Evolutionary conservation across 1,140 invertebrate genomes (phyloP), one percentile per base, ranked within the genome.

Genomic region (Lycorma delicatula): DNA sequence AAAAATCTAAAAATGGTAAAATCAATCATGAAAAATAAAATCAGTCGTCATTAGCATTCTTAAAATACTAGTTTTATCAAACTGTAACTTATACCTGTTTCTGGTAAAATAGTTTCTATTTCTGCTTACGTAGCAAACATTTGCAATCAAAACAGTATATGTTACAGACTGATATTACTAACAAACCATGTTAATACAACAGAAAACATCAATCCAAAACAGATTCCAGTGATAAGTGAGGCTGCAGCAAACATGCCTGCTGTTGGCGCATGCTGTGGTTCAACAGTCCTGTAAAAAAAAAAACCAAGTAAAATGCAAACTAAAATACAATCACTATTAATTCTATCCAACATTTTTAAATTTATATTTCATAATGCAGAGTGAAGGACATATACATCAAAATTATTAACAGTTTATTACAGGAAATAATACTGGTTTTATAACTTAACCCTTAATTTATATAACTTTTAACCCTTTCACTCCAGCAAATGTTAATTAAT

Each of bases 171-270:
- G n/a, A 74, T 66, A 60, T 67, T 71, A 6, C 67, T 49, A 31
- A 87, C 79, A 27, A 89, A 63, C 61, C 69, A 71, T 3, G 87
- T 84, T 69, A 87, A 79, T 28, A 87, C 62, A 60, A 85, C 79
- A 0, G 88, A 84, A 66, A 89, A 87, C 20, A 86, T 72, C 26
- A 97, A 80, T 9, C 95, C 95, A 41, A 74, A 72, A 60, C 93
- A 85, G 13, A 97, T 91, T 23, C 95, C 95, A 1, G 91, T 85
- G 1, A 97, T 86, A 1, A 98, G 77, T 64, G 84, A 86, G 16
- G 95, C 93, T 1, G 88, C 92, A 26, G 85, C 93, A 71, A 94
- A 91, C 94, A 98, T 98, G 28, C 94, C 95, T 2, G 95, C 95
- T 7, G 84, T 87, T 0, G 86, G 75, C 20, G 90, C 87, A 70